Conservation (phyloP, 2,113 vertebrate genomes). For the Campylomormyrus tamandua region DNA sequence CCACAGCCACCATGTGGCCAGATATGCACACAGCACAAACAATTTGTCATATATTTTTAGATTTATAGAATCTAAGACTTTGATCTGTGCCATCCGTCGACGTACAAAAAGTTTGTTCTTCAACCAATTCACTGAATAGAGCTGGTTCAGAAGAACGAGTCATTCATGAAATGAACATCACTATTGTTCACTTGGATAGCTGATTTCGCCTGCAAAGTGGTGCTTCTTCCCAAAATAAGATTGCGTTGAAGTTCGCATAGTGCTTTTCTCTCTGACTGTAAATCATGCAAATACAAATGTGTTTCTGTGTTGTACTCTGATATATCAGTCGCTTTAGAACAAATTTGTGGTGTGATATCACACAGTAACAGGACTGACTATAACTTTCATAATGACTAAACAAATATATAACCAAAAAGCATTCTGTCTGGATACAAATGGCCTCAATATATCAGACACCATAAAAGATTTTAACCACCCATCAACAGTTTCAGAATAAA, state of each 20-base stretch:
- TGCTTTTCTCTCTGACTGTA: not conserved
- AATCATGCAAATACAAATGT: not conserved
- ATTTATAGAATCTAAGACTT: not conserved
- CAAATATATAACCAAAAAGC: not conserved
- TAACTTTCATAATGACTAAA: slow-evolving; percentile 37
- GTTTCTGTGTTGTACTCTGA: not conserved
- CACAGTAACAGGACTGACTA: not conserved
- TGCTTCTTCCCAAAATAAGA: not conserved
- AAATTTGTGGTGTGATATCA: not conserved
- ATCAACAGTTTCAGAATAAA: not conserved
- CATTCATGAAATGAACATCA: not conserved
- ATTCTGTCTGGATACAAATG: not conserved
- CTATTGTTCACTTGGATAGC: not conserved
- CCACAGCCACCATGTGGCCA: not conserved
- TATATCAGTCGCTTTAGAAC: not conserved
- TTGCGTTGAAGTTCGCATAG: not conserved
- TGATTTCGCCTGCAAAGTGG: not conserved
- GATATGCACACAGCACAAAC: not conserved
- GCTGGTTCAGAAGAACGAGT: not conserved
- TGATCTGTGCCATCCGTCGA: not conserved
- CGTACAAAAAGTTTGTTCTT: not conserved
- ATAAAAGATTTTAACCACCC: not conserved
- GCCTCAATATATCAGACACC: not conserved
- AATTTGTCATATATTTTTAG: not conserved
- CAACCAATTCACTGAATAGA: not conserved